Percentiles rank a stretch among this genome's conserved stretches.
Evolutionary conservation across 2,888 invertebrate species (phyloP).

Genomic region (Chorisops tibialis): DNA sequence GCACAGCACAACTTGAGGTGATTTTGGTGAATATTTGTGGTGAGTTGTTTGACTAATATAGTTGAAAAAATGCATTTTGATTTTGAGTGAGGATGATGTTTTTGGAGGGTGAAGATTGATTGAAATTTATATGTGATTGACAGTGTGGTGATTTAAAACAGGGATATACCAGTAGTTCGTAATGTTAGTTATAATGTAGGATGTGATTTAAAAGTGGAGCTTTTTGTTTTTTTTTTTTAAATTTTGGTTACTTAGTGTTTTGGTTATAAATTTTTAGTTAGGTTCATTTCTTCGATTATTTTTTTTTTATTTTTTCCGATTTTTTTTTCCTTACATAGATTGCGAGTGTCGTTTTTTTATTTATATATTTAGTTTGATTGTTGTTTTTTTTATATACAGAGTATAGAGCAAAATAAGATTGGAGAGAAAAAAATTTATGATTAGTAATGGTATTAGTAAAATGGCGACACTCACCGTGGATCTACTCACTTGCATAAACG

Average conservation of each 20-base stretch:
- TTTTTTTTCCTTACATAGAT: too few relatives aligned
- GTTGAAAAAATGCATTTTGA: too few relatives aligned
- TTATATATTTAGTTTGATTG: neutral
- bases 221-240: neutral
- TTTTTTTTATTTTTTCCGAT: neutral
- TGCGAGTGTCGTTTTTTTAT: neutral
- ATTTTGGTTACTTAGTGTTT: neutral
- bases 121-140: too few relatives aligned
- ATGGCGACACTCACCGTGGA: constrained; percentile 54
- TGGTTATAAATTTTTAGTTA: neutral
- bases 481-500: constrained; percentile 56
- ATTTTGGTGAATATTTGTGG: constrained; percentile 3
- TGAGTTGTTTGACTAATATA: too few relatives aligned
- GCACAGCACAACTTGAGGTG: constrained; percentile 23
- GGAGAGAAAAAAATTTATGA: constrained; percentile 50
- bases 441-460: constrained; percentile 51
- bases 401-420: constrained; percentile 40
- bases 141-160: too few relatives aligned
- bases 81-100: too few relatives aligned
- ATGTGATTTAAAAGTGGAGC: too few relatives aligned
- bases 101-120: too few relatives aligned
- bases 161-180: too few relatives aligned
- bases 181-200: too few relatives aligned
- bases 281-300: neutral
- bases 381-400: constrained; percentile 32